phyloP scores from a whole-genome alignment of 30 jellyfish, hydroid and myxozoan genomes.

The Cassiopea andromeda region DNA sequence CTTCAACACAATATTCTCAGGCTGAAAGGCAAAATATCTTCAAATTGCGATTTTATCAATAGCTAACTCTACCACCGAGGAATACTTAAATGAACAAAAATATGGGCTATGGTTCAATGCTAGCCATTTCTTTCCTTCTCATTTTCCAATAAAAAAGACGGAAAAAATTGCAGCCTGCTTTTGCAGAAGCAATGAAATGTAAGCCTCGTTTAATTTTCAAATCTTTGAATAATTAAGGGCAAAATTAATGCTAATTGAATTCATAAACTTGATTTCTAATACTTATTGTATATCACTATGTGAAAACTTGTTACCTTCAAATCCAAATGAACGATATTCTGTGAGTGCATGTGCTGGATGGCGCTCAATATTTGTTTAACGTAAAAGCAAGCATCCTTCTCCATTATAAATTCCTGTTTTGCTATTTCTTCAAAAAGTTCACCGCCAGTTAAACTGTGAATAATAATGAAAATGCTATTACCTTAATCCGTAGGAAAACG shows the following conservation, averaged over 20 bases:
- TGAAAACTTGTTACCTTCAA: constrained; percentile 70
- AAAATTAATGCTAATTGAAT: too few relatives aligned
- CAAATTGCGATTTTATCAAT: not conserved
- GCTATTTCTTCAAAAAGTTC: constrained; percentile 93
- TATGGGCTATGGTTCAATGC: too few relatives aligned
- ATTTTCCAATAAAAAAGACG: too few relatives aligned
- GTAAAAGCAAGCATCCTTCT: constrained; percentile 90
- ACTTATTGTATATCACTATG: not conserved
- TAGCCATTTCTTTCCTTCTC: too few relatives aligned
- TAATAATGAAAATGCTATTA: not conserved
- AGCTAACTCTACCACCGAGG: too few relatives aligned
- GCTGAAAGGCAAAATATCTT: constrained; percentile 57
- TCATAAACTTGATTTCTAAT: too few relatives aligned
- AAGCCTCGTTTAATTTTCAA: too few relatives aligned
- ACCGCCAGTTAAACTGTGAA: constrained; percentile 88
- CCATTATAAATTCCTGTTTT: constrained; percentile 84
- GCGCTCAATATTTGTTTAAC: constrained; percentile 90
- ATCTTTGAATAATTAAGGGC: too few relatives aligned
- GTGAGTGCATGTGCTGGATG: constrained; percentile 78
- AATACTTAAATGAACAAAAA: too few relatives aligned
- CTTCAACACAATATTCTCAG: constrained; percentile 92
- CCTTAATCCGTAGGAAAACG: too few relatives aligned
- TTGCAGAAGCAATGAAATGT: too few relatives aligned
- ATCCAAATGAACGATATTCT: constrained; percentile 91
- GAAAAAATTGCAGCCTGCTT: too few relatives aligned